Evolutionary conservation across 1,140 invertebrate genomes (phyloP).

Genomic region (Drosophila sp.): DNA sequence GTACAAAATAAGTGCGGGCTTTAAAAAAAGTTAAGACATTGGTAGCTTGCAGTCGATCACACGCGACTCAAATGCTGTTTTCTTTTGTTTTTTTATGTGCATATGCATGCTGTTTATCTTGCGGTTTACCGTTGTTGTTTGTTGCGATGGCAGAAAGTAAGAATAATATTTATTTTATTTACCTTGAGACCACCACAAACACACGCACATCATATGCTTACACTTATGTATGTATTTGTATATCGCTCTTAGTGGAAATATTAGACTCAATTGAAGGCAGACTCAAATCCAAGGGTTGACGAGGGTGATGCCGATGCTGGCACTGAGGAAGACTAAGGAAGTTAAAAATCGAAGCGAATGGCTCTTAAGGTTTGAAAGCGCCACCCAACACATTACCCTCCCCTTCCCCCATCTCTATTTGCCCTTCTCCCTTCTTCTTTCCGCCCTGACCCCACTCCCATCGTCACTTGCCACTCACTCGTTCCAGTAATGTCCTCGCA

Average conservation of each 20-base stretch:
- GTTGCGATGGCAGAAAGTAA: constrained; percentile 44
- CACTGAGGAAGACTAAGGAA: background rate
- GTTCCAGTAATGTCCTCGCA: background rate
- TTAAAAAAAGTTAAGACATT: too few species aligned
- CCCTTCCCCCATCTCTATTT: too few species aligned
- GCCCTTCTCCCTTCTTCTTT: background rate
- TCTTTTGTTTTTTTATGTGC: constrained; percentile 38
- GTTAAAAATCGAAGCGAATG: background rate
- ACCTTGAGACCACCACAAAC: constrained; percentile 40
- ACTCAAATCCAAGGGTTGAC: constrained; percentile 13
- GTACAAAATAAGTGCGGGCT: too few species aligned
- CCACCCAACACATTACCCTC: too few species aligned
- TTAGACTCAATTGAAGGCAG: constrained; percentile 5
- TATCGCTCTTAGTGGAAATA: constrained; percentile 4
- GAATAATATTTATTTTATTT: constrained; percentile 68
- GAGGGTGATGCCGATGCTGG: background rate
- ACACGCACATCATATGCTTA: constrained; percentile 13
- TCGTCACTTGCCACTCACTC: background rate
- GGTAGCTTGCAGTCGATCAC: background rate
- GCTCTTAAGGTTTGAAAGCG: constrained; percentile 9
- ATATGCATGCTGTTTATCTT: constrained; percentile 18
- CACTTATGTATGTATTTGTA: constrained; percentile 15
- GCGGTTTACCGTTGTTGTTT: constrained; percentile 46
- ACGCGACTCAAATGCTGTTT: background rate
- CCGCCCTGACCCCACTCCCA: background rate